A percentile compares a stretch with the other conserved stretches of the same genome.
phyloP scores from a whole-genome alignment of 2,797 vertebrate species.

The Sphaeramia orbicularis region DNA sequence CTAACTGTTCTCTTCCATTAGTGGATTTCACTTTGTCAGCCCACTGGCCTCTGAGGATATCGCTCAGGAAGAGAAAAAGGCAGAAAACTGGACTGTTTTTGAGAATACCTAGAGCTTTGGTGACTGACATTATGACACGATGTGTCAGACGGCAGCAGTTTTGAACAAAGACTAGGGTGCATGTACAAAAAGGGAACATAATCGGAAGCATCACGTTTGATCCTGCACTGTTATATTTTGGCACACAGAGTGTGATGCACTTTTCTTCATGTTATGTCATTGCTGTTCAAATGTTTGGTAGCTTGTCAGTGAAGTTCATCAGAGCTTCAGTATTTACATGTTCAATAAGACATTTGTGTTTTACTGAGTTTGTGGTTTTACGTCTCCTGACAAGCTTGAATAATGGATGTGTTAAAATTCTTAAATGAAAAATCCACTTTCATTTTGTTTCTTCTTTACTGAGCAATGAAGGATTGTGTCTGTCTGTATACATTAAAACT shows the following conservation, averaged over 20 bases:
- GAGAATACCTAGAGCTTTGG: slow-evolving; percentile 35
- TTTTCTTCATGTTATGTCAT: slow-evolving; percentile 57
- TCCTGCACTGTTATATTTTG: slow-evolving; percentile 71
- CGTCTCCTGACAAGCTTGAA: slow-evolving; percentile 48
- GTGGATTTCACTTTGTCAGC: slow-evolving; percentile 8
- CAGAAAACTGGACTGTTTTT: slow-evolving; percentile 49
- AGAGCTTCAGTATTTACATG: slow-evolving; percentile 63
- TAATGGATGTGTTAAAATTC: slow-evolving; percentile 45
- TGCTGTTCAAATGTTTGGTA: slow-evolving; percentile 62
- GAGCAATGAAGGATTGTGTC: slow-evolving; percentile 45
- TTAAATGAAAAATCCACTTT: slow-evolving; percentile 37
- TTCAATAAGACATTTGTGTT: slow-evolving; percentile 63
- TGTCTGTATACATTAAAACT: slow-evolving; percentile 65
- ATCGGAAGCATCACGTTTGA: slow-evolving; percentile 38
- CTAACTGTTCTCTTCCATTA: slow-evolving; percentile 77
- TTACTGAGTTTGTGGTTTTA: slow-evolving; percentile 59
- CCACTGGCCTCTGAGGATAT: slow-evolving; percentile 31
- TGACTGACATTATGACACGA: slow-evolving; percentile 17
- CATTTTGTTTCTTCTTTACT: slow-evolving; percentile 43
- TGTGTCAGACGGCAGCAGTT: slow-evolving; percentile 20
- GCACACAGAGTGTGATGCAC: slow-evolving; percentile 57
- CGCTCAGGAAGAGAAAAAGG: slow-evolving; percentile 58
- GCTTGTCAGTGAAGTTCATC: slow-evolving; percentile 54
- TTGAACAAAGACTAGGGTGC: slow-evolving; percentile 17
- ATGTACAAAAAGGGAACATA: slow-evolving; percentile 47